Evolutionary conservation across 2,797 vertebrate genomes (phyloP).

Genomic region (Phaenicophaeus curvirostris): DNA sequence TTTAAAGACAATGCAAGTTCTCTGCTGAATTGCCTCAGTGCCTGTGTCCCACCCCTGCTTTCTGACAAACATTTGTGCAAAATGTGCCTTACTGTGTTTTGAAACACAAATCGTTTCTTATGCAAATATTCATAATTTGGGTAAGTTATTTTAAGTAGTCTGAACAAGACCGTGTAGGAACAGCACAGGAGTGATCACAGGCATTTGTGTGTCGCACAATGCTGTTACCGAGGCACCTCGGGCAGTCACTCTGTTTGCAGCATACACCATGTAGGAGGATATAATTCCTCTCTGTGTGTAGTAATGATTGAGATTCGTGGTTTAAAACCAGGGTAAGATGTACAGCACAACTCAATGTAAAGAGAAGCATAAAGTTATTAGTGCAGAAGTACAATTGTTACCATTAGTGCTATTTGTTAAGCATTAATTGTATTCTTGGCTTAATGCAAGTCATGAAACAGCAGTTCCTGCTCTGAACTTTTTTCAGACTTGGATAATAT

Average conservation of each 20-base stretch:
- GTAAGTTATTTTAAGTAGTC: conserved; percentile 16
- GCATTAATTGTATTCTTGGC: neutral
- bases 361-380: neutral
- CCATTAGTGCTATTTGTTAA: neutral
- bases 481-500: neutral
- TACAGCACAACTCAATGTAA: neutral
- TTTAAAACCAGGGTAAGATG: neutral
- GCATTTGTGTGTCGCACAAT: conserved; percentile 5
- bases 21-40: neutral
- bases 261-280: neutral
- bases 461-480: neutral
- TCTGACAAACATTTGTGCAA: neutral
- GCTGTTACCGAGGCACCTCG: neutral
- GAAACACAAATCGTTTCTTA: neutral
- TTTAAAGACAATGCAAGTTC: neutral
- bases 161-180: conserved; percentile 3
- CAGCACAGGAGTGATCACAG: neutral
- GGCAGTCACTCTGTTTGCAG: neutral
- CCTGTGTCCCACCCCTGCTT: neutral
- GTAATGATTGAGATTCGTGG: neutral
- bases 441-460: neutral
- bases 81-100: neutral
- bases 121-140: neutral
- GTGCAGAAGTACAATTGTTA: neutral
- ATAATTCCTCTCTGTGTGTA: neutral